phyloP scores from a whole-genome alignment of 2,797 vertebrate genomes.

The Tokudaia muenninki region DNA sequence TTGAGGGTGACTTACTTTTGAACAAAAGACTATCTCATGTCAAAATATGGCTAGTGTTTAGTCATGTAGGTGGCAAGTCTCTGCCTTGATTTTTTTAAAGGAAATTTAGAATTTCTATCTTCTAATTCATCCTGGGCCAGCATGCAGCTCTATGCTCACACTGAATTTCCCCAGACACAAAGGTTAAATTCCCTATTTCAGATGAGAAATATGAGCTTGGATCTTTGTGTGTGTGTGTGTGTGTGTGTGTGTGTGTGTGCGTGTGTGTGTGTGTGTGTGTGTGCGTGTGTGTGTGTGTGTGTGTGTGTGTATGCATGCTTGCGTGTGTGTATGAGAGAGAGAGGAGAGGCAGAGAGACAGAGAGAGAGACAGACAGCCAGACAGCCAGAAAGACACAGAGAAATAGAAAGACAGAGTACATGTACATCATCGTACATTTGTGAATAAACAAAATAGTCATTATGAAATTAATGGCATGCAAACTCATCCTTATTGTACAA shows the following conservation, averaged over 20 bases:
- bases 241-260: no score
- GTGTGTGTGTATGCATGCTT: not conserved
- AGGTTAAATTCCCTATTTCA: not conserved
- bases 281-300: not conserved
- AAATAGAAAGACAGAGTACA: no score
- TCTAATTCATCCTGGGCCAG: not conserved
- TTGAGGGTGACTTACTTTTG: slow-evolving; percentile 48
- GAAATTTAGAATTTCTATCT: slow-evolving; percentile 14
- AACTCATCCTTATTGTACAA: not conserved
- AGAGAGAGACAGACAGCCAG: not conserved
- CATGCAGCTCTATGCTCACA: slow-evolving; percentile 9
- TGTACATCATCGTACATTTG: not conserved
- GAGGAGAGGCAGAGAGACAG: not conserved
- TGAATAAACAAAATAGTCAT: not conserved
- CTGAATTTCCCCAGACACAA: slow-evolving; percentile 8
- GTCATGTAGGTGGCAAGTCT: not conserved
- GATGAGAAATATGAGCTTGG: not conserved
- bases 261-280: not conserved
- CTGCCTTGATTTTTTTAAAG: slow-evolving; percentile 54
- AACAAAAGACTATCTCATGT: slow-evolving; percentile 3
- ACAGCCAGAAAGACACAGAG: no score
- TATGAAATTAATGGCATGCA: not conserved
- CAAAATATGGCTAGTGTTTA: slow-evolving; percentile 49
- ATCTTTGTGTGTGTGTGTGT: not conserved
- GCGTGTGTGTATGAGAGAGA: not conserved